Percentiles rank a stretch among this genome's conserved stretches.
Conservation (phyloP, 2,888 invertebrate species). For the Nemapogon koenigi region DNA sequence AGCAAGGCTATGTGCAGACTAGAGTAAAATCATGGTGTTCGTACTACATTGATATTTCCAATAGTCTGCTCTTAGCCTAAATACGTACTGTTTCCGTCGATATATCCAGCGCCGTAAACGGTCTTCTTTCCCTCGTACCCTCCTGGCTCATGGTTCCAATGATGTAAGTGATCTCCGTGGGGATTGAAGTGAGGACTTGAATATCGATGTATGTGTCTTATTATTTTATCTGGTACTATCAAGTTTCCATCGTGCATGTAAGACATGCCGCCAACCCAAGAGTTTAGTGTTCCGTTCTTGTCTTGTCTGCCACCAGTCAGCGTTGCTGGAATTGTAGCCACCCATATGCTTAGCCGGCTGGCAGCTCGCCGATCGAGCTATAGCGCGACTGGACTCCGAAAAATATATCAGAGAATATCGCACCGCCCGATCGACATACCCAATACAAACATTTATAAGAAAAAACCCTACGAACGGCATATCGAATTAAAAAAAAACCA, state of each 20-base stretch:
- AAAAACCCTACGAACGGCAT: slow-evolving; percentile 18
- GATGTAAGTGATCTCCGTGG: slow-evolving; percentile 55
- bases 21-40: too few relatives aligned
- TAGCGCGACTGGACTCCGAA: slow-evolving; percentile 46
- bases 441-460: slow-evolving; percentile 21
- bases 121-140: slow-evolving; percentile 65
- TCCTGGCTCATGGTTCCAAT: slow-evolving; percentile 60
- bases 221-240: slow-evolving; percentile 58
- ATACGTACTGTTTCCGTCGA: slow-evolving; percentile 64
- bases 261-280: slow-evolving; percentile 63
- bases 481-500: slow-evolving; percentile 3
- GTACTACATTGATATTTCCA: too few relatives aligned
- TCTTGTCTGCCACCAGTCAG: slow-evolving; percentile 56
- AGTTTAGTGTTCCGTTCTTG: slow-evolving; percentile 47
- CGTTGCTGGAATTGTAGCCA: slow-evolving; percentile 63
- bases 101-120: slow-evolving; percentile 59
- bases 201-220: slow-evolving; percentile 58
- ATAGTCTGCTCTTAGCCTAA: too few relatives aligned
- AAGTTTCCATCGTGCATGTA: slow-evolving; percentile 59
- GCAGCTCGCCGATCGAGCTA: slow-evolving; percentile 39
- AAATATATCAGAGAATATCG: slow-evolving; percentile 37
- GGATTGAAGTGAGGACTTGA: slow-evolving; percentile 60
- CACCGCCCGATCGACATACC: slow-evolving; percentile 39
- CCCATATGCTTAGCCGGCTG: slow-evolving; percentile 53
- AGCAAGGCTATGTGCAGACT: too few relatives aligned